Percentiles rank a stretch among this genome's conserved stretches.
These are phyloP conservation scores for Podarcis lilfordi DNA, from an alignment of 2,797 vertebrate genomes.

Conservation along the genomic window DNA sequence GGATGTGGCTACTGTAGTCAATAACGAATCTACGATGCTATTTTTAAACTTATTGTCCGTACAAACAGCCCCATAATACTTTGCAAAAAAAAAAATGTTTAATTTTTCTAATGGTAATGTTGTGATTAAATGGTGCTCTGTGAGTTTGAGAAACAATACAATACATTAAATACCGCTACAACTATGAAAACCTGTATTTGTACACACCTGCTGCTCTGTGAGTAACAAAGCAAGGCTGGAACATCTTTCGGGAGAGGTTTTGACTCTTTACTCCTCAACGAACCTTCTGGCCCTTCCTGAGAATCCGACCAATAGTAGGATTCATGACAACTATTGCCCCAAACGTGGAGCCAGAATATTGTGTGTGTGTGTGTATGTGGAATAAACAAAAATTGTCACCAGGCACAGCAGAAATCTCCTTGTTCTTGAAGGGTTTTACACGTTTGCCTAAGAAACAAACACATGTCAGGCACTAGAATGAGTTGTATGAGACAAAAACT, in stretches of 20 bases:
- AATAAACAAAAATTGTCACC: constrained; percentile 78
- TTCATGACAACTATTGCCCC: constrained; percentile 73
- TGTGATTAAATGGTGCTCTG: background rate
- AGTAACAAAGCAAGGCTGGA: constrained; percentile 72
- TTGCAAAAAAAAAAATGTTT: background rate
- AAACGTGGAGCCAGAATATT: constrained; percentile 70
- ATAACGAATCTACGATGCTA: background rate
- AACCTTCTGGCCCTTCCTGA: constrained; percentile 78
- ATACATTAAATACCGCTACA: constrained; percentile 62
- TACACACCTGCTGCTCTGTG: constrained; percentile 80
- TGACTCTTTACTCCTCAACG: constrained; percentile 77
- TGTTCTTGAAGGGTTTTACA: constrained; percentile 79
- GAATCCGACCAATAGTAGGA: constrained; percentile 74
- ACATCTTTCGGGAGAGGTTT: constrained; percentile 75
- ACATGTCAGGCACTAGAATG: constrained; percentile 74
- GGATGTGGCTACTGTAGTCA: background rate
- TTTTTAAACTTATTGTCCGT: background rate
- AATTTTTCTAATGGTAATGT: background rate
- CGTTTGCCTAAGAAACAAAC: constrained; percentile 82
- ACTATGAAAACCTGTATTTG: constrained; percentile 66
- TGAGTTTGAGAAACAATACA: constrained; percentile 44
- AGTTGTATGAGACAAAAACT: constrained; percentile 58
- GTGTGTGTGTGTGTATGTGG: constrained; percentile 61
- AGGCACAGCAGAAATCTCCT: constrained; percentile 78
- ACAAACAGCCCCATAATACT: background rate